Evolutionary conservation across 2,888 invertebrate genomes (phyloP), one percentile per base, ranked within the genome.

Genomic region (Coecobrya sp.): DNA sequence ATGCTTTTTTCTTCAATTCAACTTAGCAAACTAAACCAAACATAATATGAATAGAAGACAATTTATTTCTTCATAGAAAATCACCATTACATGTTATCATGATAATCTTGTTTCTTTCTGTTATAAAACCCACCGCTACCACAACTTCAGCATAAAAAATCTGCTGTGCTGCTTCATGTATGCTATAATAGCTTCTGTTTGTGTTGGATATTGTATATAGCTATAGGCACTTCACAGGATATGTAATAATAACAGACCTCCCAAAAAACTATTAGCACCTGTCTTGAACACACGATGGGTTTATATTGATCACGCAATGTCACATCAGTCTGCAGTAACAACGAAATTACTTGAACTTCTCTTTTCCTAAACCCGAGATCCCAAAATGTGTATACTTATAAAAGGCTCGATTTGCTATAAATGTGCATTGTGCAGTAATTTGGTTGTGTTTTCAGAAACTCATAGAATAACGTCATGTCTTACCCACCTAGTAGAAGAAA

Each of bases 241-340:
- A 62, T 22, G 10, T 84, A 5, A 79, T 84, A 5, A 79, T 82
- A 91, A 81, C 81, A 86, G 91, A 91, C 91, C 91, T 91, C 91
- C 91, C 91, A 91, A 91, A 49, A 91, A 86, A 85, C 88, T 86
- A 86, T 87, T 91, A 86, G 79, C 91, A 91, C 91, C 91, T 91
- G 91, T 87, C 87, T 36, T 65, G 22, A 62, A 45, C 62, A 59
- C 59, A 84, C 68, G 25, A 25, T 79, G 25, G n/a, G 22, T 81
- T 84, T 59, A 70, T 84, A 89, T 70, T 89, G 89, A 89, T 89
- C 89, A 89, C 89, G 89, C 89, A 89, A 89, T 89, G 89, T 89
- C 89, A 89, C 85, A 42, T 19, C 11, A 84, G 27, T 16, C 16
- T 16, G 55, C 19, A 82, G 73, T 2, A 36, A 73, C 19, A 42